Base-by-base conservation (phyloP, 1,140 invertebrate species). In the Callitettix versicolor region DNA sequence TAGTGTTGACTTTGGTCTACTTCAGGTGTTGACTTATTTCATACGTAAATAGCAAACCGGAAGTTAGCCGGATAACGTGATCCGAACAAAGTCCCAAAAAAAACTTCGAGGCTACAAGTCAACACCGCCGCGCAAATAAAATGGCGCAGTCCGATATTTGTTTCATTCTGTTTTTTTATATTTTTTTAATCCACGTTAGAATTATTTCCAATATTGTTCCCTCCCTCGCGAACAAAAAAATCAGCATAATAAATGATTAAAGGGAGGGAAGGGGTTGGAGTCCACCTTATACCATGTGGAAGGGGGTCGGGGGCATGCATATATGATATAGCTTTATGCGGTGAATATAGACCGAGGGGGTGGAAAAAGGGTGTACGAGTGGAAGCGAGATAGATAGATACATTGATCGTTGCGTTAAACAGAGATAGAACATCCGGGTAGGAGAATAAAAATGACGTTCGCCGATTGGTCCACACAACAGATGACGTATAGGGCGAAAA, bases 51-150 rank as follows among this genome's bases (percentile, higher is more conserved):
- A 36, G 47, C 33, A 48, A n/a, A 38, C 41, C n/a, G n/a, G n/a
- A n/a, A n/a, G n/a, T 12, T 18, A n/a, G 43, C 52, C 20, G 2
- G 51, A 24, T n/a, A 34, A 26, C 36, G 33, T 56, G 64, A 9
- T 36, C 63, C 62, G 63, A 62, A 62, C 64, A 62, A 60, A 62
- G 50, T 62, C 46, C 60, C 24, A 55, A 36, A 53, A 57, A 56
- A 56, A 30, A 30, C 26, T 30, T 30, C 9, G 26, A 30, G 26
- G 26, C 9, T 30, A 30, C 26, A 9, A 30, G 26, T 9, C 26
- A 9, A 30, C n/a, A n/a, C 26, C 26, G 26, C 9, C 9, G 3
- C 26, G 9, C 26, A 30, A 30, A 30, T 30, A 30, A 30, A 30
- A 30, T 30, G 26, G 26, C 26, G 26, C 9, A 30, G 26, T 9